Evolutionary conservation across 2,888 invertebrate species (phyloP).

Genomic region (Agonum fuliginosum): DNA sequence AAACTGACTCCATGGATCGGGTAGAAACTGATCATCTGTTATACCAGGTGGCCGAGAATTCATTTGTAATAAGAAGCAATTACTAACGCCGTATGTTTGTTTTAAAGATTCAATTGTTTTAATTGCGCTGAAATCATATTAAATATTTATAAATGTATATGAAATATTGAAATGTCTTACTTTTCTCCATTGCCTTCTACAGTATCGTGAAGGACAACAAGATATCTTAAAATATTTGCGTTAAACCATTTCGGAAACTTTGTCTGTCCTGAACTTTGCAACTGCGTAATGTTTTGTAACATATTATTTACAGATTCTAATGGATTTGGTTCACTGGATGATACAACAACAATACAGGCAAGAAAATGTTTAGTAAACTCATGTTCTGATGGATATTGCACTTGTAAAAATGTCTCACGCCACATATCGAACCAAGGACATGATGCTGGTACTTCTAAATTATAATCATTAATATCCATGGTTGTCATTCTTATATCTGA

Average conservation of each 20-base stretch:
- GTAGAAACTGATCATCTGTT: slow-evolving; percentile 74
- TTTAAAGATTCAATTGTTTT: slow-evolving; percentile 89
- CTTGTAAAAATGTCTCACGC: slow-evolving; percentile 92
- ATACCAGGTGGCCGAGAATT: slow-evolving; percentile 85
- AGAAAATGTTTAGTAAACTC: slow-evolving; percentile 95
- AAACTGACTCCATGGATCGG: slow-evolving; percentile 91
- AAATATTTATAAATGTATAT: slow-evolving; percentile 33
- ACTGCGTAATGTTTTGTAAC: slow-evolving; percentile 86
- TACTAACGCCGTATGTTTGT: slow-evolving; percentile 88
- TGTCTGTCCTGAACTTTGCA: slow-evolving; percentile 83
- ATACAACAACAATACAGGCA: slow-evolving; percentile 86
- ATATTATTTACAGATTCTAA: slow-evolving; percentile 88
- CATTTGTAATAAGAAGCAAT: slow-evolving; percentile 92
- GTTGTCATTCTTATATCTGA: slow-evolving; percentile 66
- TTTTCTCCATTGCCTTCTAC: slow-evolving; percentile 82
- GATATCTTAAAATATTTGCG: slow-evolving; percentile 88
- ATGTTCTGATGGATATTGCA: slow-evolving; percentile 94
- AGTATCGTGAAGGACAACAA: slow-evolving; percentile 92
- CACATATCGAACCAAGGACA: slow-evolving; percentile 98
- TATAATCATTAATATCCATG: slow-evolving; percentile 71
- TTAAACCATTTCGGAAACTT: slow-evolving; percentile 90
- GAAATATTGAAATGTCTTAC: slow-evolving; percentile 74
- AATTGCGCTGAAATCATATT: slow-evolving; percentile 81
- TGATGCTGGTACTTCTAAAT: slow-evolving; percentile 82
- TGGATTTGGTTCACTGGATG: slow-evolving; percentile 84